Conservation (phyloP, 2,797 vertebrate species). For the Hyperoplus immaculatus region DNA sequence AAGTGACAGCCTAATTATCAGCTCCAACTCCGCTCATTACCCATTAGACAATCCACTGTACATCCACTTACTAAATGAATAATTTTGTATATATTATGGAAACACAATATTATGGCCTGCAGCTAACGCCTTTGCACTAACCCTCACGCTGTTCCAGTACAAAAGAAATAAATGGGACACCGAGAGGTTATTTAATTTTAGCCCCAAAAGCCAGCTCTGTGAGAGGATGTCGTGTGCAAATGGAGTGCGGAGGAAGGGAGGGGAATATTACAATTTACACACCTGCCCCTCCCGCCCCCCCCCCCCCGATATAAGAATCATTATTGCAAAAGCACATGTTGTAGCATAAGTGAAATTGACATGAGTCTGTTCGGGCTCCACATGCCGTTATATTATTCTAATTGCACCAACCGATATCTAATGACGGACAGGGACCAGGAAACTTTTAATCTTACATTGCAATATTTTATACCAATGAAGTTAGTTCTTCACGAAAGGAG, state of each 20-base stretch:
- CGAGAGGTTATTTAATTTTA: conserved; percentile 89
- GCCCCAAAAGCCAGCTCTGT: conserved; percentile 78
- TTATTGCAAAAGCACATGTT: conserved; percentile 47
- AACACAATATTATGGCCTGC: conserved; percentile 87
- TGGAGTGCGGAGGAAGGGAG: conserved; percentile 39
- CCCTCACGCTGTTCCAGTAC: conserved; percentile 84
- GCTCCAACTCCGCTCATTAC: conserved; percentile 87
- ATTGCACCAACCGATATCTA: conserved; percentile 51
- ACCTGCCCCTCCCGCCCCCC: conserved; percentile 55
- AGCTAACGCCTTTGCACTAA: conserved; percentile 83
- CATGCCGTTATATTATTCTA: conserved; percentile 65
- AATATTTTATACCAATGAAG: background rate
- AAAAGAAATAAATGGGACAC: conserved; percentile 88
- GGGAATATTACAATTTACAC: conserved; percentile 72
- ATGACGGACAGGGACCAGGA: conserved; percentile 25
- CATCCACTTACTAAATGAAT: conserved; percentile 90
- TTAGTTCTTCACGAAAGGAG: too few species aligned
- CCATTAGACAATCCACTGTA: conserved; percentile 90
- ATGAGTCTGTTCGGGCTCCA: conserved; percentile 45
- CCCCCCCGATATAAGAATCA: conserved; percentile 47
- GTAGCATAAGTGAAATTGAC: conserved; percentile 47
- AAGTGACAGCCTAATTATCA: conserved; percentile 91
- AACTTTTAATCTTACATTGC: conserved; percentile 11
- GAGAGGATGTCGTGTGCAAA: conserved; percentile 81
- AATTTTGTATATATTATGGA: conserved; percentile 90